Evolutionary conservation across 2,113 vertebrate species (phyloP), one percentile per base, ranked within the genome.

Genomic region (Peromyscus californicus): DNA sequence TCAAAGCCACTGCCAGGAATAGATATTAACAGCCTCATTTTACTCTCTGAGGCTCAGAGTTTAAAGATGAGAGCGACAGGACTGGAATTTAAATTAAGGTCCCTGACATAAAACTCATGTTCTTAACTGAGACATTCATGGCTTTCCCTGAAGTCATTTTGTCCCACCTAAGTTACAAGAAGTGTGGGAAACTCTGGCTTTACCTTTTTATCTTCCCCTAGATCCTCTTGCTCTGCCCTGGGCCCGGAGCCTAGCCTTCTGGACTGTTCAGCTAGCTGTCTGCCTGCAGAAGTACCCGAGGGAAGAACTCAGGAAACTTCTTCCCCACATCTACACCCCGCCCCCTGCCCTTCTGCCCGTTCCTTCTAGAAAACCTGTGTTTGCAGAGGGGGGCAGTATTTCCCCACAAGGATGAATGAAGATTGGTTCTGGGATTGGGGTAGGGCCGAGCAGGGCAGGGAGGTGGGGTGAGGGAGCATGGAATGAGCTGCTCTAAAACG

Each of bases 1-100:
- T 95, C 90, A 88, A 95, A 88, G 84, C 8, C 45, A 92, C 69
- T 93, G 87, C 79, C 96, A 96, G 78, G 94, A 89, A 91, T 91
- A 93, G 78, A 85, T 90, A 97, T 88, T 94, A 90, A 96, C 88
- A 87, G 69, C 48, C 45, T 57, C 61, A n/a, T 63, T 93, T 92
- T 87, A 87, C 42, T 84, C 42, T 78, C 54, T 84, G 75, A 93
- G 70, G 57, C 59, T 91, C 93, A 19, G 48, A 76, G 4, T 82
- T 90, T 93, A 90, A 94, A 93, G 54, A 89, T 67, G 59, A 76
- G 54, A 89, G 26, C 33, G 33, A 65, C 54, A 75, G 67, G 33
- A 59, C 69, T 80, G 69, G 79, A 88, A 97, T 89, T 75, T 79
- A 89, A 94, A 91, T 76, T 54, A 90, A n/a, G 26, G 7, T 84